Conservation (phyloP, 2,797 vertebrate species). For the Gymnothorax reevesii region DNA sequence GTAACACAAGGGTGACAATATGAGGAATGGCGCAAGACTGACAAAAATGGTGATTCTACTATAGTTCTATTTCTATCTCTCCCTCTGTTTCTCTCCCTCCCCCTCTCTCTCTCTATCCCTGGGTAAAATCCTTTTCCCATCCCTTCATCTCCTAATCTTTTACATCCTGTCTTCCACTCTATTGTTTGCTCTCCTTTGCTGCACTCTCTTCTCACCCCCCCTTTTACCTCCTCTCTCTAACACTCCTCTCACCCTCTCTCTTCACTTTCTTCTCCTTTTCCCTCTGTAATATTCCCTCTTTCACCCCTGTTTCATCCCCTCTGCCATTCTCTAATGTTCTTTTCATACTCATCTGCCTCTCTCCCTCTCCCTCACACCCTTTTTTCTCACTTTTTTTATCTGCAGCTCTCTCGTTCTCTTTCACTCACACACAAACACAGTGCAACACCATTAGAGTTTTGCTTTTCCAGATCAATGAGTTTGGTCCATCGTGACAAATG, state of each 20-base stretch:
- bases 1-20: no score
- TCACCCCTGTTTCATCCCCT: not conserved
- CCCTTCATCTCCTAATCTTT: no score
- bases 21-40: no score
- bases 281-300: not conserved
- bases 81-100: not conserved
- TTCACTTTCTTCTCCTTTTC: slow-evolving; percentile 17
- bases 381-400: slow-evolving; percentile 46
- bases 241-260: not conserved
- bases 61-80: not conserved
- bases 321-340: not conserved
- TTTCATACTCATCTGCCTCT: not conserved
- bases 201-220: not conserved
- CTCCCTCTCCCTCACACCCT: slow-evolving; percentile 19
- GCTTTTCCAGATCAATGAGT: slow-evolving; percentile 10
- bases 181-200: not conserved
- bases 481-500: not conserved
- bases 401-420: slow-evolving; percentile 12
- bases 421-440: slow-evolving; percentile 11
- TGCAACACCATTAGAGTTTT: not conserved
- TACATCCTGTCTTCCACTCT: not conserved
- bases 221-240: not conserved
- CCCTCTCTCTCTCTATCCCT: slow-evolving; percentile 1
- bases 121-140: not conserved
- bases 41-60: no score